Percentiles rank a stretch among this genome's conserved stretches.
Conservation (phyloP, 2,797 vertebrate species). For the Ctenopoma multispine region DNA sequence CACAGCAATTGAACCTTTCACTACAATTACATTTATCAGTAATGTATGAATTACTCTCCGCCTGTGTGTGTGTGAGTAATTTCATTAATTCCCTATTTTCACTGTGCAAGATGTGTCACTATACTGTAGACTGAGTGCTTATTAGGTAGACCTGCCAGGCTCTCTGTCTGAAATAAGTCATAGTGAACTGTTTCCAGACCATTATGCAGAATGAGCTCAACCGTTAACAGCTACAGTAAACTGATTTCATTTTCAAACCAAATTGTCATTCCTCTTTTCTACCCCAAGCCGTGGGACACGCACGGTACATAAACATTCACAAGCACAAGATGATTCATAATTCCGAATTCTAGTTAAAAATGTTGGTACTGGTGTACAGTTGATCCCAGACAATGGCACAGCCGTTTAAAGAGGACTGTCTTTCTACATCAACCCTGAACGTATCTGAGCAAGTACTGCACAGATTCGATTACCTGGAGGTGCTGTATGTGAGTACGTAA, state of each 20-base stretch:
- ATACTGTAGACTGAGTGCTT: conserved; percentile 60
- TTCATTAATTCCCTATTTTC: conserved; percentile 72
- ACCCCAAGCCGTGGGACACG: conserved; percentile 31
- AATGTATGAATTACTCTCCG: conserved; percentile 55
- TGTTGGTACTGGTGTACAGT: neutral
- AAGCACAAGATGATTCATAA: conserved; percentile 47
- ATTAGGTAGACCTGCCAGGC: conserved; percentile 64
- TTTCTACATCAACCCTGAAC: neutral
- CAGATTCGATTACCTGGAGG: no score
- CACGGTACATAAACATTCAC: conserved; percentile 12
- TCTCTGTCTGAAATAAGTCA: conserved; percentile 64
- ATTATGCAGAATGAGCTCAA: conserved; percentile 74
- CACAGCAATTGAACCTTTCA: conserved; percentile 64
- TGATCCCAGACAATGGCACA: conserved; percentile 9
- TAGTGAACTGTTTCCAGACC: conserved; percentile 62
- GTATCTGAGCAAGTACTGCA: no score
- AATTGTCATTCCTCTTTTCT: conserved; percentile 47
- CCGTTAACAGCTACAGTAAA: conserved; percentile 62
- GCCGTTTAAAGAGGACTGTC: no score
- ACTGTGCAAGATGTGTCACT: conserved; percentile 59
- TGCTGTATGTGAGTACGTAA: no score
- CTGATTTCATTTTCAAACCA: conserved; percentile 63
- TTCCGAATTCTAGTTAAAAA: conserved; percentile 26
- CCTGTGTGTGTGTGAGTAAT: conserved; percentile 48
- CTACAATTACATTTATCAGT: conserved; percentile 70